Percentiles rank a stretch among this genome's conserved stretches.
Conservation (phyloP, 2,113 vertebrate genomes). For the Lepidothrix coronata region DNA sequence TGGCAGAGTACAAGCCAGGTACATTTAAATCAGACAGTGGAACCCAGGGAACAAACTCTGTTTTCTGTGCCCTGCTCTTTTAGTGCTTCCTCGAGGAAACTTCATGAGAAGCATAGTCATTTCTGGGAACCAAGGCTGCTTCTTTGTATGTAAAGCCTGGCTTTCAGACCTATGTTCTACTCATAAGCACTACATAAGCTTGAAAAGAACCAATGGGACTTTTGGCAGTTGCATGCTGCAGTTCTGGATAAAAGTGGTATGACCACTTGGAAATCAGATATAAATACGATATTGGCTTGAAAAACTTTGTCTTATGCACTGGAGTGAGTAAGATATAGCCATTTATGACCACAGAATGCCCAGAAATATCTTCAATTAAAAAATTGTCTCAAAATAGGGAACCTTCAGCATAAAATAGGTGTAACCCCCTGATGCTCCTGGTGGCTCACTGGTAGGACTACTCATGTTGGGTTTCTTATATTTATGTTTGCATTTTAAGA, state of each 20-base stretch:
- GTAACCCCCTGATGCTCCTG: background rate
- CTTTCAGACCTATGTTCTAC: background rate
- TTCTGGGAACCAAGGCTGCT: background rate
- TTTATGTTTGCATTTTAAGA: background rate
- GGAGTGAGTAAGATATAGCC: background rate
- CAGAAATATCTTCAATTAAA: background rate
- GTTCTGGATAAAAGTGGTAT: background rate
- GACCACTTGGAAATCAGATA: background rate
- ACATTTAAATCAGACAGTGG: background rate
- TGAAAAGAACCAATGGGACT: background rate
- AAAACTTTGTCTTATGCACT: background rate
- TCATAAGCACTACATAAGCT: background rate
- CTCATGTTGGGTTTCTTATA: background rate
- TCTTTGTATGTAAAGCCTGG: background rate
- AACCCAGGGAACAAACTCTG: background rate
- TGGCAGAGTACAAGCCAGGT: background rate
- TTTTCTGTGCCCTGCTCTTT: background rate
- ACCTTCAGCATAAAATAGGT: background rate
- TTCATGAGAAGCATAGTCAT: background rate
- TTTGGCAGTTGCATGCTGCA: background rate
- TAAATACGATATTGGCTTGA: background rate
- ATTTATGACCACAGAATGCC: background rate
- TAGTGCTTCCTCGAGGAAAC: background rate
- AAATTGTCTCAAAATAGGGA: background rate
- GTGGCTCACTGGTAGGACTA: background rate